Conservation (phyloP, 2,888 invertebrate genomes). For the Torymus tubicola region DNA sequence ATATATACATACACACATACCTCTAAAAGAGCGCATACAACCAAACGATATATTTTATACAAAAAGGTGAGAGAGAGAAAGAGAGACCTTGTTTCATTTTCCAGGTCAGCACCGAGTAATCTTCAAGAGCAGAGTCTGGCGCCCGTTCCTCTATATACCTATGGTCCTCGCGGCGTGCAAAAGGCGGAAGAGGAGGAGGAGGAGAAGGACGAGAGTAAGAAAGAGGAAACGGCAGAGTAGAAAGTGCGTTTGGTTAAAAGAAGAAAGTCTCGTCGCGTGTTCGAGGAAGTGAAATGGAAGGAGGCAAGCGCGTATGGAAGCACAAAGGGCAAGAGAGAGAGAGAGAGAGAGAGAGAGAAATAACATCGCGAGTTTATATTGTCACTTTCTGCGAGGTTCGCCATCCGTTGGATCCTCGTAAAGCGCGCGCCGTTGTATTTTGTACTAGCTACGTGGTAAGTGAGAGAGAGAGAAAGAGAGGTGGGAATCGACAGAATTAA, state of each 20-base stretch:
- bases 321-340: too few relatives aligned
- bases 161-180: conserved; percentile 16
- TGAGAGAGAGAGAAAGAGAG: too few relatives aligned
- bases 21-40: conserved; percentile 11
- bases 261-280: conserved; percentile 50
- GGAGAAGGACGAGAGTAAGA: conserved; percentile 8
- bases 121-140: conserved; percentile 19
- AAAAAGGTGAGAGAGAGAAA: conserved; percentile 29
- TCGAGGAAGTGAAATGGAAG: conserved; percentile 1
- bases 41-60: not conserved
- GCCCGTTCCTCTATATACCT: too few relatives aligned
- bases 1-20: too few relatives aligned
- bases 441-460: too few relatives aligned
- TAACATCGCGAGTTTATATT: too few relatives aligned
- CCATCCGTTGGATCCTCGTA: too few relatives aligned
- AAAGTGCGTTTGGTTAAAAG: conserved; percentile 54
- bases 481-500: too few relatives aligned
- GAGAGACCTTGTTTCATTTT: conserved; percentile 52
- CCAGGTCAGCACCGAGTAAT: conserved; percentile 58
- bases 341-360: too few relatives aligned
- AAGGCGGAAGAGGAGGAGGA: not conserved
- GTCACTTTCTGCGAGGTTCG: too few relatives aligned
- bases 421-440: too few relatives aligned
- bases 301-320: not conserved
- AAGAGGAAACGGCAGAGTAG: conserved; percentile 48